These are phyloP conservation scores for Chloroclysta siterata DNA, from an alignment of 2,888 invertebrate species.

Conservation along the genomic window DNA sequence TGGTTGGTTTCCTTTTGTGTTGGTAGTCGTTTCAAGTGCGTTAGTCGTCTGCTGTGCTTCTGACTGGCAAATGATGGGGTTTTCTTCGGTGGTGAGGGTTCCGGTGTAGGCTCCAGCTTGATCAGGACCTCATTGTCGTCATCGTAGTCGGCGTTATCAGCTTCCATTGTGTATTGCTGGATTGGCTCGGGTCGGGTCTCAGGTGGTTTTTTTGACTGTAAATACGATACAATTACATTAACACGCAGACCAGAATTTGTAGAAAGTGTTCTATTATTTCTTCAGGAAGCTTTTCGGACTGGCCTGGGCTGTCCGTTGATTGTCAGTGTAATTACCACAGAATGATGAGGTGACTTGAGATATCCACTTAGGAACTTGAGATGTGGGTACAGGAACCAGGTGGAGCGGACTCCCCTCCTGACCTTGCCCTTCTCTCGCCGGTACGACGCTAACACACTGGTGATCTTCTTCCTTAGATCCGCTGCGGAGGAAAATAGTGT, in stretches of 20 bases:
- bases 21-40: constrained; percentile 38
- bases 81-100: constrained; percentile 22
- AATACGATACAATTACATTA: not conserved
- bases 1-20: constrained; percentile 30
- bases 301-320: not conserved
- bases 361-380: constrained; percentile 69
- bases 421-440: constrained; percentile 72
- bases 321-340: not conserved
- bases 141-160: constrained; percentile 27
- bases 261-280: too few species aligned
- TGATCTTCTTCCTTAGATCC: constrained; percentile 72
- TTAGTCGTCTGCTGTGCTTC: constrained; percentile 28
- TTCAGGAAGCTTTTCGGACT: too few species aligned
- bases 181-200: constrained; percentile 9
- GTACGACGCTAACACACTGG: constrained; percentile 75
- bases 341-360: constrained; percentile 16
- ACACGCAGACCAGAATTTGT: not conserved
- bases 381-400: constrained; percentile 71
- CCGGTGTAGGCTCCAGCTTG: constrained; percentile 56
- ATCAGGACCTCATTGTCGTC: constrained; percentile 52
- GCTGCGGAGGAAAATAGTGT: constrained; percentile 29
- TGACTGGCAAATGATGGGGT: constrained; percentile 14
- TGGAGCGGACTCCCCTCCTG: constrained; percentile 59
- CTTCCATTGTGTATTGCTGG: constrained; percentile 15
- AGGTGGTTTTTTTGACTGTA: constrained; percentile 1